phyloP scores from a whole-genome alignment of 2,888 invertebrate genomes.

The Hydriomena furcata region DNA sequence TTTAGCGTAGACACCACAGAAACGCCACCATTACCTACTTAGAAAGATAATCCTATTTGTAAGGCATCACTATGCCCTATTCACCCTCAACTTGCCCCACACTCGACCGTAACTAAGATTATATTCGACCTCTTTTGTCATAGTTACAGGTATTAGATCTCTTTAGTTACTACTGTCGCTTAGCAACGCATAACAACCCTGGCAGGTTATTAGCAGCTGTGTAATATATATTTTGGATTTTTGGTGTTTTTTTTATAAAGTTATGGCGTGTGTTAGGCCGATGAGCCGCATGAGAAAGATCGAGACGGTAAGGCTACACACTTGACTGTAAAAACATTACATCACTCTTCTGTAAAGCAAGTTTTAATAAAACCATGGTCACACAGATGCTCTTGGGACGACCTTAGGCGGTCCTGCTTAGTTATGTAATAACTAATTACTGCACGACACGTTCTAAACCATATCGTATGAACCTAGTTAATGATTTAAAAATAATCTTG shows the following conservation, averaged over 20 bases:
- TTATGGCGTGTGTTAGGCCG: constrained; percentile 57
- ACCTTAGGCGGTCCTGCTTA: no score
- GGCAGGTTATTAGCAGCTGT: constrained; percentile 16
- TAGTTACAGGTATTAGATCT: constrained; percentile 2
- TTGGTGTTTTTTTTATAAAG: constrained; percentile 4
- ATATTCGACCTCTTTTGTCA: constrained; percentile 9
- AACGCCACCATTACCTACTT: neutral
- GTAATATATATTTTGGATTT: no score
- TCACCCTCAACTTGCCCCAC: neutral
- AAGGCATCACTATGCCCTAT: neutral
- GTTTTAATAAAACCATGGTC: no score
- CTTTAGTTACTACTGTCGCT: constrained; percentile 31
- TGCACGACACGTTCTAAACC: no score
- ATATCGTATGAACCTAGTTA: no score
- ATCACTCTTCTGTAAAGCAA: no score
- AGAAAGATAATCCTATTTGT: neutral
- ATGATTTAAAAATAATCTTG: no score
- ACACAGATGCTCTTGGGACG: no score
- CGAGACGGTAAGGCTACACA: constrained; percentile 54
- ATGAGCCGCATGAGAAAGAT: constrained; percentile 72
- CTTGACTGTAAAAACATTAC: neutral
- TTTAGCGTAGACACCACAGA: no score
- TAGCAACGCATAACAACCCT: constrained; percentile 33
- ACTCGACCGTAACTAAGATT: neutral
- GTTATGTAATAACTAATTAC: no score